Base-by-base conservation (phyloP, 2,797 vertebrate species). In the Periparus ater region DNA sequence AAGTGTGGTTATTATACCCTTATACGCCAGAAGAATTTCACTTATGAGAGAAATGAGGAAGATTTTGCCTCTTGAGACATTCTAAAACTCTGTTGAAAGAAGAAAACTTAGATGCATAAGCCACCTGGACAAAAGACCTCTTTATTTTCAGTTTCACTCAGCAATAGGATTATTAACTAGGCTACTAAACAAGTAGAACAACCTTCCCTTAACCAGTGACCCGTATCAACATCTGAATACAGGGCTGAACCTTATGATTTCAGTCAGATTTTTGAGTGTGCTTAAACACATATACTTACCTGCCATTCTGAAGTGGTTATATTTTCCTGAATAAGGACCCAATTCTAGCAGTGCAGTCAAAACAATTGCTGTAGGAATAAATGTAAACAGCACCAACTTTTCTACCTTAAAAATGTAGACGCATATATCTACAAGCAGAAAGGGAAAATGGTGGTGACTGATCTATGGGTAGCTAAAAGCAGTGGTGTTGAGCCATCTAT, bases 401-500 rank as follows among this genome's bases (percentile, higher is more conserved):
- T 50, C 45, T 61, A 58, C 13, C 62, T 27, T 14, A 32, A 79
- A 61, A 74, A 76, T 34, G 25, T 29, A 51, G 11, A 29, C 38
- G 30, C 16, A 30, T 11, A 12, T 51, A n/a, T 66, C 16, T 58
- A 34, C 17, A 48, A 85, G 23, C 3, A 75, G 54, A 68, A 84
- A 42, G 19, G 47, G 7, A 62, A 85, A 58, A 62, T 8, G 20
- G 2, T 44, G 15, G 20, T 34, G 32, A 12, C 14, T 47, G 19
- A 73, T 34, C 20, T 53, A 8, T 9, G 7, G 5, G 13, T 47
- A 85, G 16, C 22, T 29, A 73, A 76, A 90, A 82, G 5, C 36
- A 50, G 30, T n/a, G 25, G 11, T 0, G 0, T 42, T 1, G 7
- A 57, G 15, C 57, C 7, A 30, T 61, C 25, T 63, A 2, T 57